Evolutionary conservation across 2,797 vertebrate genomes (phyloP).

Genomic region (Urocyon cinereoargenteus): DNA sequence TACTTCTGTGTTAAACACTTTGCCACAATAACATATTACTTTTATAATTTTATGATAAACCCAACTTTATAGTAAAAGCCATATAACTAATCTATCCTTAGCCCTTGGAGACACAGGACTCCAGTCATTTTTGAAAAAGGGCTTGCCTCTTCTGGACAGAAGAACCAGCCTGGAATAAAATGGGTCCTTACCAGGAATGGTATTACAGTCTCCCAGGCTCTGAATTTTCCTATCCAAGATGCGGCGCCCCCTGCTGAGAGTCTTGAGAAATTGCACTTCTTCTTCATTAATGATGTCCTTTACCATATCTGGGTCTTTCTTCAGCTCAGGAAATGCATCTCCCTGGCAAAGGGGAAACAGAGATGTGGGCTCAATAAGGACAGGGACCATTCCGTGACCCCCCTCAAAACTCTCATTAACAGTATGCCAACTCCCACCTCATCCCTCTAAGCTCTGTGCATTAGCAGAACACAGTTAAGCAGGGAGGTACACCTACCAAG

Average conservation of each 20-base stretch:
- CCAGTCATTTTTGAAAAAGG: background rate
- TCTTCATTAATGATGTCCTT: constrained; percentile 99
- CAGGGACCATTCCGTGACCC: background rate
- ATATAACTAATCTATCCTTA: background rate
- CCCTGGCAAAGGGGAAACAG: constrained; percentile 88
- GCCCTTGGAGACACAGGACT: background rate
- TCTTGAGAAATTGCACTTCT: constrained; percentile 97
- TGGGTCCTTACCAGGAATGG: constrained; percentile 93
- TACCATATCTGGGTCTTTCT: constrained; percentile 97
- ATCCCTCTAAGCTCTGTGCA: background rate
- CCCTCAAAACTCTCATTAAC: background rate
- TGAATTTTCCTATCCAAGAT: constrained; percentile 98
- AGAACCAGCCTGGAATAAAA: background rate
- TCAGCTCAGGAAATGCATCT: constrained; percentile 97
- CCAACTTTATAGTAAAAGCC: background rate
- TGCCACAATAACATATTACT: background rate
- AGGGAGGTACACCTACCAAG: constrained; percentile 89
- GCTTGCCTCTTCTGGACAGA: constrained; percentile 31
- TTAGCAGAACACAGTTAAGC: background rate
- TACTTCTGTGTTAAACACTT: background rate
- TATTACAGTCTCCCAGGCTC: constrained; percentile 93
- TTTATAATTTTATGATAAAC: constrained; percentile 27
- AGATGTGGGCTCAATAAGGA: background rate
- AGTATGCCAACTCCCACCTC: background rate
- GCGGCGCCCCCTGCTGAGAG: constrained; percentile 96